These are phyloP conservation scores for Anisognathus igniventris DNA, from an alignment of 2,797 vertebrate genomes.

Conservation along the genomic window DNA sequence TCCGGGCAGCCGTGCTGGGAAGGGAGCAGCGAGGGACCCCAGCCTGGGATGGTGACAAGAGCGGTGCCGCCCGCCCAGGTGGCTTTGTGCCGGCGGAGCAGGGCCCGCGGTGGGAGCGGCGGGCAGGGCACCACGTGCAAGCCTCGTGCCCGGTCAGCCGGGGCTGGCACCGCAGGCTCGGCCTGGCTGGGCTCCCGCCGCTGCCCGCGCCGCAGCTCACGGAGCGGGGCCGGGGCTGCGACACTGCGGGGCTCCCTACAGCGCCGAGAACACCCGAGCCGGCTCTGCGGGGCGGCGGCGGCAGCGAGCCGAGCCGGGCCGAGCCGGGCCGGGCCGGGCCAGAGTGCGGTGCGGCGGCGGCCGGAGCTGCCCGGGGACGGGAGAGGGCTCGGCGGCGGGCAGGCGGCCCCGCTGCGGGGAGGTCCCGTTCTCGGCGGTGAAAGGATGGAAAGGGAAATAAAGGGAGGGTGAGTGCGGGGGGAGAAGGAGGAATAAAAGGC, in stretches of 20 bases:
- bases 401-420: not conserved
- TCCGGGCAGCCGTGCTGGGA: not conserved
- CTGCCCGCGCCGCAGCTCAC: not conserved
- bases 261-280: not conserved
- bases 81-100: not conserved
- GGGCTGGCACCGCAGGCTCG: not conserved
- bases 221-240: not conserved
- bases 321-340: not conserved
- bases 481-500: not conserved
- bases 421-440: not conserved
- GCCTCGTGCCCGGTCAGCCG: not conserved
- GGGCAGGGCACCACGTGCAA: not conserved
- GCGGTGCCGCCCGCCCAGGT: not conserved
- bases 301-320: not conserved
- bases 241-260: not conserved
- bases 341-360: not conserved
- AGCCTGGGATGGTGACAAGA: not conserved
- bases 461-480: not conserved
- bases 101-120: not conserved
- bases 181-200: not conserved
- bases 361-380: not conserved
- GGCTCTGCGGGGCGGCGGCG: not conserved
- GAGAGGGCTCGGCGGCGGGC: not conserved
- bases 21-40: fast-evolving
- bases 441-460: conserved; percentile 23